A percentile compares a stretch with the other conserved stretches of the same genome.
These are phyloP conservation scores for Peromyscus eremicus DNA, from an alignment of 2,797 vertebrate species.

Conservation along the genomic window DNA sequence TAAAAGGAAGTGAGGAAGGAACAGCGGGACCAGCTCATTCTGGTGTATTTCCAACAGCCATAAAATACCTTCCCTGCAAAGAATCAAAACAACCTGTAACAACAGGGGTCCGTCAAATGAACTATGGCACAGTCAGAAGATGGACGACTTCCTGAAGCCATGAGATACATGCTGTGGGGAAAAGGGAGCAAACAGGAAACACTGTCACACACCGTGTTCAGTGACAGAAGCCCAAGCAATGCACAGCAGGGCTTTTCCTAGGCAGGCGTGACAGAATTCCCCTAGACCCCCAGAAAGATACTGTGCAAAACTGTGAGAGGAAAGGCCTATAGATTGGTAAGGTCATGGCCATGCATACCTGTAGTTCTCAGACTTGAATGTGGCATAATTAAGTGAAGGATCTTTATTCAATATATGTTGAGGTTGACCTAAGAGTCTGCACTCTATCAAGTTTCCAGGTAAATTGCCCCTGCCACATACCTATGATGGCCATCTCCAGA, in stretches of 20 bases:
- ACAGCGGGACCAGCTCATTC: not conserved
- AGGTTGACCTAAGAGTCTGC: not conserved
- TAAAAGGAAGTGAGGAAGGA: conserved; percentile 47
- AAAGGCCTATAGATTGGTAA: not conserved
- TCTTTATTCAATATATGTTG: not conserved
- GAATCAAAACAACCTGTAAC: conserved; percentile 9
- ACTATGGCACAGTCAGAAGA: not conserved
- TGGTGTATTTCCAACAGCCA: not conserved
- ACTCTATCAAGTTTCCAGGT: not conserved
- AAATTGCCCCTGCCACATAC: not conserved
- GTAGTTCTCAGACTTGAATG: conserved; percentile 29
- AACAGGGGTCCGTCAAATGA: not conserved
- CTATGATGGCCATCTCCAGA: not conserved
- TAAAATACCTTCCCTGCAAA: not conserved
- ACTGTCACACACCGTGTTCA: not conserved
- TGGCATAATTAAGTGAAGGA: not conserved
- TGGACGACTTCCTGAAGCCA: not conserved
- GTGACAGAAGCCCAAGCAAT: not conserved
- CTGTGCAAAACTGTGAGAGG: not conserved
- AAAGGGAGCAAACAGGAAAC: conserved; percentile 34
- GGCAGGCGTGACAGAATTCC: not conserved
- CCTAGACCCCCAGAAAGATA: not conserved
- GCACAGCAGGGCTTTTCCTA: not conserved
- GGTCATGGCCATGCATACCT: not conserved
- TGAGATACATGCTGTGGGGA: not conserved